These are phyloP conservation scores for Drosophila kohkoa DNA, from an alignment of 1,140 invertebrate species.

Conservation along the genomic window DNA sequence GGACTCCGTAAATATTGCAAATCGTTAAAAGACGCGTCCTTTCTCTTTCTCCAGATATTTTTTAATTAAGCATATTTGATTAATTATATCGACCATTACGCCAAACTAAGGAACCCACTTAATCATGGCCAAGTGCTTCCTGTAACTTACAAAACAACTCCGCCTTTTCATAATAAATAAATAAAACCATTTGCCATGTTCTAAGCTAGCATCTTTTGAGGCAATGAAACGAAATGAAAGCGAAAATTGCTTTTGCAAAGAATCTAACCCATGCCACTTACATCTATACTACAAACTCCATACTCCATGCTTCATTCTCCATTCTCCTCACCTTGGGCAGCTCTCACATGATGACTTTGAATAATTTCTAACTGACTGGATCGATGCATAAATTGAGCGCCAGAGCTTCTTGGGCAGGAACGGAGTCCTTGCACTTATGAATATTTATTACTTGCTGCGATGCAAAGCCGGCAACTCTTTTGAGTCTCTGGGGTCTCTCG, in stretches of 20 bases:
- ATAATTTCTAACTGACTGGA: conserved; percentile 70
- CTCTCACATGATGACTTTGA: conserved; percentile 74
- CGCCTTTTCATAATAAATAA: conserved; percentile 72
- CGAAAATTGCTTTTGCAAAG: conserved; percentile 73
- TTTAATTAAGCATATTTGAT: conserved; percentile 78
- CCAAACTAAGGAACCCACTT: conserved; percentile 64
- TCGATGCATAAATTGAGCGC: conserved; percentile 61
- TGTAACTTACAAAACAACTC: conserved; percentile 47
- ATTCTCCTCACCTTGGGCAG: conserved; percentile 34
- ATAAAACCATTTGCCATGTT: conserved; percentile 70
- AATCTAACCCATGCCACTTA: conserved; percentile 32
- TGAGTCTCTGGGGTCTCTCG: neutral
- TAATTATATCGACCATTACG: conserved; percentile 67
- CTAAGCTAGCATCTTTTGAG: conserved; percentile 41
- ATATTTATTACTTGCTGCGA: conserved; percentile 79
- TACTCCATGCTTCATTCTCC: neutral
- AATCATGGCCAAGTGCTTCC: conserved; percentile 60
- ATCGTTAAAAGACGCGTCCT: neutral
- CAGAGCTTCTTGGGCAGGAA: conserved; percentile 30
- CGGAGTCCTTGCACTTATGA: conserved; percentile 73
- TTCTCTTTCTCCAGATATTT: conserved; percentile 33
- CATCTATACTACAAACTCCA: neutral
- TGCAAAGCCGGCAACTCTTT: neutral
- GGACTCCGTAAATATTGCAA: no score
- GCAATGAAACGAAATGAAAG: conserved; percentile 60